Conservation (phyloP, 2,113 vertebrate genomes). For the Edolisoma coerulescens region DNA sequence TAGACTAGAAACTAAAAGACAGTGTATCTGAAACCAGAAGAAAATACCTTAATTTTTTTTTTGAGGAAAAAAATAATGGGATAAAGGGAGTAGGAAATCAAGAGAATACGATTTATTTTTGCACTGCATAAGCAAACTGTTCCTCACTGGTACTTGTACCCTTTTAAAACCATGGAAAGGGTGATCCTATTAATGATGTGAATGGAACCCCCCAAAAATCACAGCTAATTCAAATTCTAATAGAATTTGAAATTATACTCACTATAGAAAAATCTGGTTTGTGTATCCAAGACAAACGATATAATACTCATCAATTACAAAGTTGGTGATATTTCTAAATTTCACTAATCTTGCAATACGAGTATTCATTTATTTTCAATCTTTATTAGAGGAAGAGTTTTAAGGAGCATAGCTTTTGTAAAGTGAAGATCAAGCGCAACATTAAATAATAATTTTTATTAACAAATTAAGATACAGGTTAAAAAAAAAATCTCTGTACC, state of each 20-base stretch:
- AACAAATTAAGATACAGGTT: background rate
- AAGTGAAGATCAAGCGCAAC: background rate
- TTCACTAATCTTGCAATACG: background rate
- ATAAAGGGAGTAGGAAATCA: background rate
- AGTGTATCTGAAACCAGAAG: background rate
- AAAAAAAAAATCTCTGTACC: background rate
- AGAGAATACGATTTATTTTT: background rate
- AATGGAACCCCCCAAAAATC: background rate
- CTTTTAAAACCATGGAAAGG: background rate
- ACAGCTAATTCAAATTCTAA: background rate
- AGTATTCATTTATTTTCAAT: background rate
- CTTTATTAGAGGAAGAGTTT: background rate
- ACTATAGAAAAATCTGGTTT: background rate
- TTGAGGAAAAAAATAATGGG: background rate
- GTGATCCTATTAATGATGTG: background rate
- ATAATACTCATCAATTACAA: background rate
- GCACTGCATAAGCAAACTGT: background rate
- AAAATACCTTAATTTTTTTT: background rate
- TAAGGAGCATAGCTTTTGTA: background rate
- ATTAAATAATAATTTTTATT: background rate
- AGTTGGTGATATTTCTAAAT: background rate
- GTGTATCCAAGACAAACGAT: background rate
- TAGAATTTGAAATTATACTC: too few relatives aligned
- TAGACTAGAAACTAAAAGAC: background rate
- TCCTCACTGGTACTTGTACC: background rate